Evolutionary conservation across 2,797 vertebrate species (phyloP).

Genomic region (Furcifer pardalis): DNA sequence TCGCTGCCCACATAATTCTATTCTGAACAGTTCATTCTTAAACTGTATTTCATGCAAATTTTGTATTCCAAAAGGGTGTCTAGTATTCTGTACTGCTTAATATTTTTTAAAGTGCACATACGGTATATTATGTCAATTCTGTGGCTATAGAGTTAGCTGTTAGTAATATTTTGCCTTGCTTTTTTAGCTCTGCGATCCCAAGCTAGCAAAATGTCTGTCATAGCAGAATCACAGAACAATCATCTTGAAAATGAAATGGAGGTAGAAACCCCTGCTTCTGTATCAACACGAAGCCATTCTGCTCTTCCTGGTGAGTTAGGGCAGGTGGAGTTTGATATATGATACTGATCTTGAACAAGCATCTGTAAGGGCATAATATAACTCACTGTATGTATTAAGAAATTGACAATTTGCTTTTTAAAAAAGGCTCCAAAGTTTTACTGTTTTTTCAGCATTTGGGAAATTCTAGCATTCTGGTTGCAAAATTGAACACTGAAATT

Average conservation of each 20-base stretch:
- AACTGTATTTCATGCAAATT: neutral
- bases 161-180: slow-evolving; percentile 1
- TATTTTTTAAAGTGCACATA: neutral
- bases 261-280: slow-evolving; percentile 62
- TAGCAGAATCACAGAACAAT: slow-evolving; percentile 62
- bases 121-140: neutral
- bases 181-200: slow-evolving; percentile 69
- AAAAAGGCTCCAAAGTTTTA: neutral
- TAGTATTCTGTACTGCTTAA: neutral
- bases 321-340: neutral
- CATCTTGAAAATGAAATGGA: slow-evolving; percentile 74
- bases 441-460: neutral
- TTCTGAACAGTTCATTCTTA: too few relatives aligned
- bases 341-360: neutral
- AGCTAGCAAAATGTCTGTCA: slow-evolving; percentile 70
- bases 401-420: neutral
- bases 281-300: slow-evolving; percentile 52
- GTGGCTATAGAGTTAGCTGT: neutral
- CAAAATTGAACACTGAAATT: neutral
- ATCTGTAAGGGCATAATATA: neutral
- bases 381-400: neutral
- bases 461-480: neutral
- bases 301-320: slow-evolving; percentile 67
- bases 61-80: neutral
- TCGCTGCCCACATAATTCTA: too few relatives aligned